Evolutionary conservation across 2,888 invertebrate species (phyloP).

Genomic region (Agrotis ipsilon): DNA sequence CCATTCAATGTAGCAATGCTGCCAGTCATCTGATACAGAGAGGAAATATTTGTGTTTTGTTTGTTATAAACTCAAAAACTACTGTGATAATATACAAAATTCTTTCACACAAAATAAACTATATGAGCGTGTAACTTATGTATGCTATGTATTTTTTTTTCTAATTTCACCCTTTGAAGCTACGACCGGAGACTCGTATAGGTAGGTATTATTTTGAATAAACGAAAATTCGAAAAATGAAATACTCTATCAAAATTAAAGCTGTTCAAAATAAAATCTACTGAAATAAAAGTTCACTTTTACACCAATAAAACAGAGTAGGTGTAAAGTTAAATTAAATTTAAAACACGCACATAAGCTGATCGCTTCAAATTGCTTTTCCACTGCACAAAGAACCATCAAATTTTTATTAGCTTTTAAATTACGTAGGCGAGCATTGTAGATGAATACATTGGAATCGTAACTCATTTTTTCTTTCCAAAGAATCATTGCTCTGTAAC

Average conservation of each 20-base stretch:
- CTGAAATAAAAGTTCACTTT: conserved; percentile 18
- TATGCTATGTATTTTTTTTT: too few species aligned
- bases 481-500: conserved; percentile 73
- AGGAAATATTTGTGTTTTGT: too few species aligned
- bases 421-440: conserved; percentile 67
- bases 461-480: conserved; percentile 72
- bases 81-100: too few species aligned
- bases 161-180: too few species aligned
- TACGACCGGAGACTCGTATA: too few species aligned
- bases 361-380: conserved; percentile 70
- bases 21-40: too few species aligned
- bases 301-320: conserved; percentile 52
- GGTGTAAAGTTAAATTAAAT: conserved; percentile 68
- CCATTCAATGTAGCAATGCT: too few species aligned
- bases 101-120: too few species aligned
- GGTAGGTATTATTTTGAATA: too few species aligned
- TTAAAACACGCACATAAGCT: conserved; percentile 66
- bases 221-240: too few species aligned
- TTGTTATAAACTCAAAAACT: too few species aligned
- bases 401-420: conserved; percentile 72
- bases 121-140: too few species aligned
- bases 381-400: conserved; percentile 65
- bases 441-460: conserved; percentile 67
- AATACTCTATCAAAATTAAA: neutral
- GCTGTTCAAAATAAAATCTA: conserved; percentile 11